phyloP scores from a whole-genome alignment of 2,888 invertebrate species.

The Coenonympha glycerion region DNA sequence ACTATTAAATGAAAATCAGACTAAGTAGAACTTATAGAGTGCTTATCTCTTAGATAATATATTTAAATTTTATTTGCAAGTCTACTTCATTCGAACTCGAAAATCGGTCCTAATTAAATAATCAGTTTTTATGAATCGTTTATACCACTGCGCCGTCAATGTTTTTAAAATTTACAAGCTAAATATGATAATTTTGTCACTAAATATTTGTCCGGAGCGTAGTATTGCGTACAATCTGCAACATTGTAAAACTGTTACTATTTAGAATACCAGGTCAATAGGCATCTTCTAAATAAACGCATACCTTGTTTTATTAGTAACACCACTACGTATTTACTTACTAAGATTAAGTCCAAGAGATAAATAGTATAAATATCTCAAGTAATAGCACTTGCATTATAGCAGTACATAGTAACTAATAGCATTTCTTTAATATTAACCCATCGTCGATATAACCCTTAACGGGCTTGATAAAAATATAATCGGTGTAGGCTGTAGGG shows the following conservation, averaged over 20 bases:
- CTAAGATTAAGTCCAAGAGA: too few species aligned
- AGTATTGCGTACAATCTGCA: constrained; percentile 5
- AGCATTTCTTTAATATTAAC: too few species aligned
- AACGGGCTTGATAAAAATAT: too few species aligned
- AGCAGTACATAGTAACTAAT: too few species aligned
- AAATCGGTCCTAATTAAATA: neutral
- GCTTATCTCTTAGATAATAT: neutral
- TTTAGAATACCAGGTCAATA: constrained; percentile 15
- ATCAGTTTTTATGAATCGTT: constrained; percentile 4
- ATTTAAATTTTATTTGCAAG: neutral
- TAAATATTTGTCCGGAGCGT: constrained; percentile 5
- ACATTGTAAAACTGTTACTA: constrained; percentile 14
- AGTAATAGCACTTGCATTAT: too few species aligned
- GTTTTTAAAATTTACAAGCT: constrained; percentile 9
- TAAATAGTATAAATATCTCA: too few species aligned
- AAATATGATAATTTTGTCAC: constrained; percentile 17
- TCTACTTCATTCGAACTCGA: neutral
- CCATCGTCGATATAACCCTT: too few species aligned
- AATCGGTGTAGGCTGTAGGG: too few species aligned
- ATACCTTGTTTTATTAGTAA: neutral
- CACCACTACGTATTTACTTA: too few species aligned
- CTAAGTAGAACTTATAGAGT: too few species aligned
- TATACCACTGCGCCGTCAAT: constrained; percentile 10
- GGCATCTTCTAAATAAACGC: constrained; percentile 19
- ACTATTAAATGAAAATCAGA: too few species aligned